A percentile compares a stretch with the other conserved stretches of the same genome.
Conservation (phyloP, 2,113 vertebrate species). For the Cromileptes altivelis region DNA sequence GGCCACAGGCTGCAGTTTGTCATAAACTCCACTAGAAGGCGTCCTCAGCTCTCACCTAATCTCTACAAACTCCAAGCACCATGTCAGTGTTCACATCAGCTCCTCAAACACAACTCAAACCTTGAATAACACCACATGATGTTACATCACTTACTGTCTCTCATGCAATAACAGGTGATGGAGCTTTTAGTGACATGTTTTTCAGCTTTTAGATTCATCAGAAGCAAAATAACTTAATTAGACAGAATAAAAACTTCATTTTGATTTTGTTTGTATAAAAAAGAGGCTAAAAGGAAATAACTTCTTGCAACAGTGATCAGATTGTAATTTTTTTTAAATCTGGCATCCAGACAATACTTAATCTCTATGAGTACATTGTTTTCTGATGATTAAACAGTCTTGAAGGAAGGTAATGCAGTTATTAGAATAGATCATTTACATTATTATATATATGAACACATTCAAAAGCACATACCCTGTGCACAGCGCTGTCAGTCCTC, state of each 20-base stretch:
- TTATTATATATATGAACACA: too few species aligned
- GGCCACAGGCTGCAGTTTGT: constrained; percentile 14
- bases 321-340: too few species aligned
- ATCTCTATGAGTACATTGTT: background rate
- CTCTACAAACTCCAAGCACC: background rate
- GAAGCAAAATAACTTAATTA: background rate
- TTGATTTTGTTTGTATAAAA: too few species aligned
- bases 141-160: background rate
- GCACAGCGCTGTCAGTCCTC: too few species aligned
- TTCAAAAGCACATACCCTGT: too few species aligned
- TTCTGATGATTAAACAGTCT: background rate
- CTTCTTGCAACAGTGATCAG: too few species aligned
- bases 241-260: background rate
- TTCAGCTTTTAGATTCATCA: background rate
- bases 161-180: background rate
- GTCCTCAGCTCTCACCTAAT: background rate
- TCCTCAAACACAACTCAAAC: background rate
- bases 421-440: too few species aligned
- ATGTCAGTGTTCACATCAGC: background rate
- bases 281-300: too few species aligned
- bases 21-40: background rate
- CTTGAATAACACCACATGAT: background rate
- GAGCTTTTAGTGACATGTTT: background rate
- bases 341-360: too few species aligned
- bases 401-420: too few species aligned